Conservation (phyloP, 1,140 invertebrate species). For the Drosophila chauvacae region DNA sequence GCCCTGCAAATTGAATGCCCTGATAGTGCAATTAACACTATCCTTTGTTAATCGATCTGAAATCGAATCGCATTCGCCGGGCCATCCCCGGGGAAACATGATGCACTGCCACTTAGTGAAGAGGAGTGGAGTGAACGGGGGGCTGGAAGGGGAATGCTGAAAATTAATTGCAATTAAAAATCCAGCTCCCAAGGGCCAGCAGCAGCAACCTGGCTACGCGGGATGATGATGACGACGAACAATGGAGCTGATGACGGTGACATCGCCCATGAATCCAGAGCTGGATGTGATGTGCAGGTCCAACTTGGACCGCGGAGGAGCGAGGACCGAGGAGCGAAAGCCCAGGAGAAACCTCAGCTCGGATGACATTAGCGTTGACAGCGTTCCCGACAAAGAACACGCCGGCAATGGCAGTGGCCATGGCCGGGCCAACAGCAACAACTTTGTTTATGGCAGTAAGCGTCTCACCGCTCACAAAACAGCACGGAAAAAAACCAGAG, state of each 20-base stretch:
- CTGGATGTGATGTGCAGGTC: slow-evolving; percentile 13
- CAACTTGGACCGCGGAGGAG: background rate
- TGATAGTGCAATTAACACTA: slow-evolving; percentile 23
- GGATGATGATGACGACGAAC: slow-evolving; percentile 10
- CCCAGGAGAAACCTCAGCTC: slow-evolving; percentile 51
- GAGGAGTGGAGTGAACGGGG: background rate
- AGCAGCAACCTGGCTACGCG: background rate
- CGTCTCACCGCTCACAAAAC: slow-evolving; percentile 54
- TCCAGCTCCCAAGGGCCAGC: slow-evolving; percentile 29
- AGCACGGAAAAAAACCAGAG: background rate
- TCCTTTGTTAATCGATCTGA: slow-evolving; percentile 26
- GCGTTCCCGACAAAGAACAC: slow-evolving; percentile 43
- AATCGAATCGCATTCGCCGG: slow-evolving; percentile 25
- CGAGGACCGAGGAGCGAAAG: background rate
- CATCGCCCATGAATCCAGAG: slow-evolving; percentile 25
- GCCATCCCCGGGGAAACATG: background rate
- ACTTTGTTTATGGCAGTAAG: slow-evolving; percentile 70
- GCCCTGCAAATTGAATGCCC: background rate
- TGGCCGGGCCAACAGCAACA: slow-evolving; percentile 40
- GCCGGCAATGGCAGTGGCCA: slow-evolving; percentile 26
- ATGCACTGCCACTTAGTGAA: slow-evolving; percentile 35
- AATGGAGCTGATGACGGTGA: slow-evolving; percentile 34
- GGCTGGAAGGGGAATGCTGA: slow-evolving; percentile 19
- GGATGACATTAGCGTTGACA: slow-evolving; percentile 72
- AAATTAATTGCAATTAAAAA: slow-evolving; percentile 74